phyloP scores from a whole-genome alignment of 2,888 invertebrate genomes.

The Lithophane semibrunnea region DNA sequence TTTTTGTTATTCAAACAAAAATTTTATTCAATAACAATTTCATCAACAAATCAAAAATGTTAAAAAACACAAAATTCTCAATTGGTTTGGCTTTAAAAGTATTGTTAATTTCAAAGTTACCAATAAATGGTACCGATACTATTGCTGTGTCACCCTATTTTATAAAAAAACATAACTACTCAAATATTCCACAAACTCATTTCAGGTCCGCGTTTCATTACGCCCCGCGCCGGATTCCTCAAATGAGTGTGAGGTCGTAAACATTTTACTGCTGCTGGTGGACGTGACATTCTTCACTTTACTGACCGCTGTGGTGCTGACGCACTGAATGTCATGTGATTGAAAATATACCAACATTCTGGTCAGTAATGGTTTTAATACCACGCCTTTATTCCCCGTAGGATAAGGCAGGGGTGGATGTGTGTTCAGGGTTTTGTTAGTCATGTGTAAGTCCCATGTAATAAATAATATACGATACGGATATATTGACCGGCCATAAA shows the following conservation, averaged over 20 bases:
- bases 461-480: no score
- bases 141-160: not conserved
- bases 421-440: not conserved
- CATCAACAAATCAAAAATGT: no score
- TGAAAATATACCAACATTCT: conserved; percentile 13
- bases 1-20: no score
- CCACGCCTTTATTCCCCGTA: not conserved
- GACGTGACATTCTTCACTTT: conserved; percentile 52
- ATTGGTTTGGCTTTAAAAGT: no score
- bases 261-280: conserved; percentile 53
- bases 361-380: not conserved
- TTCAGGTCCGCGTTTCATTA: conserved; percentile 43
- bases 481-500: not conserved
- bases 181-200: conserved; percentile 37
- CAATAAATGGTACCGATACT: not conserved
- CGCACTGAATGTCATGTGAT: conserved; percentile 16
- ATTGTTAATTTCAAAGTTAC: no score
- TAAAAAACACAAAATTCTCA: no score
- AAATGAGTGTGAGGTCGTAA: conserved; percentile 56
- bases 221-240: conserved; percentile 28
- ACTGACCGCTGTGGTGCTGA: conserved; percentile 49
- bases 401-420: not conserved
- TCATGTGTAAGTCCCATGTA: not conserved
- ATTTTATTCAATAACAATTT: no score
- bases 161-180: conserved; percentile 1